Evolutionary conservation across 1,140 invertebrate genomes (phyloP), one percentile per base, ranked within the genome.

Genomic region (Akabosia matsudoensis): DNA sequence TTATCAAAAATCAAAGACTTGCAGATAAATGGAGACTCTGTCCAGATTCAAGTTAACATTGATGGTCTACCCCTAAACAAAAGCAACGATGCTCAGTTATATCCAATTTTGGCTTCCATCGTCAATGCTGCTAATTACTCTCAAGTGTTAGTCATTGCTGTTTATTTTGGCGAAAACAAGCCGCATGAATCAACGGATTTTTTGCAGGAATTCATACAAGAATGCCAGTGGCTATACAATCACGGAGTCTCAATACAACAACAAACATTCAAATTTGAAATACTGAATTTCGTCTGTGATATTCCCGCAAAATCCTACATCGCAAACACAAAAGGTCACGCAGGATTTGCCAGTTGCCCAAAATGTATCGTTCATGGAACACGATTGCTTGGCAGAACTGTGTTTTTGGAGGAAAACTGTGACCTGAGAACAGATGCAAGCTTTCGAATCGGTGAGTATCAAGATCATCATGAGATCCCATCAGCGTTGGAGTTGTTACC

Each of bases 101-200:
- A n/a, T 10, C 45, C 45, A 10, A 51, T 51, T n/a, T 51, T 51
- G n/a, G 45, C 45, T n/a, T 51, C 45, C 10, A 51, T 51, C 10
- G n/a, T 10, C n/a, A 51, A 51, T 51, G 10, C 45, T 51, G 10
- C n/a, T 10, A 13, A 13, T 51, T 13, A n/a, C n/a, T 10, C 10
- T 51, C 10, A 51, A 51, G 45, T 51, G n/a, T 81, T 78, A 64
- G 33, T 79, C 14, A 74, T 82, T 18, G 78, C 70, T 33, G 74
- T 79, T 73, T 80, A 78, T 76, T 72, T 78, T 74, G 80, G 79
- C 22, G 45, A 76, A 64, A 73, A 61, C 28, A 81, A 81, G 76
- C 74, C 81, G 26, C 18, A 45, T 18, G 70, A 33, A 28, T 28
- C 37, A 26, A 70, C 75, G 31, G 22, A 74, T 33, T 82, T 80